Conservation (phyloP, 2,888 invertebrate species). For the Cheilosia grossa region DNA sequence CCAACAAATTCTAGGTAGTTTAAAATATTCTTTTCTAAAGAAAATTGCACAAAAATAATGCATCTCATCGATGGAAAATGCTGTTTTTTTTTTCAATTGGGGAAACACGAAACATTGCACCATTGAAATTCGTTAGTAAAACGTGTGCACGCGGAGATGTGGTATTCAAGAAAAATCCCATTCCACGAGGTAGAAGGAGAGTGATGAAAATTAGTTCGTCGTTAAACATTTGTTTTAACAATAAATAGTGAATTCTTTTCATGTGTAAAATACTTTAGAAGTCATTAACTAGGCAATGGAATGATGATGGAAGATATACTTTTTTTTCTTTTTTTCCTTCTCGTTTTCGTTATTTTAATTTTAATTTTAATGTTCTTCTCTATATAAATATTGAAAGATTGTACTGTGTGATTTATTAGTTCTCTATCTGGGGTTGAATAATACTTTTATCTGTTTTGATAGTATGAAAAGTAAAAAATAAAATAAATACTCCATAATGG, state of each 20-base stretch:
- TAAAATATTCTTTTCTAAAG: slow-evolving; percentile 63
- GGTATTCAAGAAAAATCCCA: slow-evolving; percentile 16
- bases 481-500: slow-evolving; percentile 30
- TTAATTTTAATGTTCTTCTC: slow-evolving; percentile 7
- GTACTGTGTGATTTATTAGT: slow-evolving; percentile 63
- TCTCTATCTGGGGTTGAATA: slow-evolving; percentile 61
- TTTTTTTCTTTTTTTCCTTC: background rate
- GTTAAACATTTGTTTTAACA: slow-evolving; percentile 28
- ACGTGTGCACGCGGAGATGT: slow-evolving; percentile 2
- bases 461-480: slow-evolving; percentile 25
- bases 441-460: slow-evolving; percentile 57
- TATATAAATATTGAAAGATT: slow-evolving; percentile 65
- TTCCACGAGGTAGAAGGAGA: slow-evolving; percentile 23
- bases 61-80: slow-evolving; percentile 13
- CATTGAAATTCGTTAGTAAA: slow-evolving; percentile 48
- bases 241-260: slow-evolving; percentile 56
- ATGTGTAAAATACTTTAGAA: slow-evolving; percentile 53
- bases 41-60: slow-evolving; percentile 67
- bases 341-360: background rate
- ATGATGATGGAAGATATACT: slow-evolving; percentile 72
- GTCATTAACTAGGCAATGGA: slow-evolving; percentile 72
- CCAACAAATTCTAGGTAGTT: slow-evolving; percentile 8
- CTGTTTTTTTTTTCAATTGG: background rate
- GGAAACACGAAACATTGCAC: slow-evolving; percentile 49
- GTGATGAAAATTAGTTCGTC: slow-evolving; percentile 16